These are phyloP conservation scores for Bettongia penicillata DNA, from an alignment of 2,113 vertebrate species.

Conservation along the genomic window DNA sequence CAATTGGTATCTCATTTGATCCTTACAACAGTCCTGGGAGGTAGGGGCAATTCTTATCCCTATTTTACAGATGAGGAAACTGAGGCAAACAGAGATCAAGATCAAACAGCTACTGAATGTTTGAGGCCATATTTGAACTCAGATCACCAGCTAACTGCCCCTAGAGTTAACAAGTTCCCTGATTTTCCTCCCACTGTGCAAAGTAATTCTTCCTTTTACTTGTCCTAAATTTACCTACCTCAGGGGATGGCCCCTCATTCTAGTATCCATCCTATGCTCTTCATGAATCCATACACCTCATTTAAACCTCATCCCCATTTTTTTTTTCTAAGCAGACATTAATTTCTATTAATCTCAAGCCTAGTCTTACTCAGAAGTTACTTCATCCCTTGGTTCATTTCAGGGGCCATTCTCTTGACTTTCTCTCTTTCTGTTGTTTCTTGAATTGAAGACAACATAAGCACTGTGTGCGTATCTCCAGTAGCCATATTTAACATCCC, in stretches of 20 bases:
- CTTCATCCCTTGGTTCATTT: not conserved
- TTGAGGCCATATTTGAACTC: not conserved
- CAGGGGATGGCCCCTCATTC: not conserved
- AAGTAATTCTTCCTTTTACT: not conserved
- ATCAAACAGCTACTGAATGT: not conserved
- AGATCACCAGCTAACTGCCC: too few species aligned
- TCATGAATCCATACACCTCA: not conserved
- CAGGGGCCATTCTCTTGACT: not conserved
- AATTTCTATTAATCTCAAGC: not conserved
- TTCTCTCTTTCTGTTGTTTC: not conserved
- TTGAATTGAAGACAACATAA: not conserved
- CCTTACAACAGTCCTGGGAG: too few species aligned
- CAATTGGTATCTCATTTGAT: not conserved
- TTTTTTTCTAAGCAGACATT: not conserved
- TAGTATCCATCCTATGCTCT: not conserved
- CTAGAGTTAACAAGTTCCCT: not conserved
- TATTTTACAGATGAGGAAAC: not conserved
- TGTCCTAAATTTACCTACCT: slow-evolving; percentile 3
- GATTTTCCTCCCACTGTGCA: not conserved
- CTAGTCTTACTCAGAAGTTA: not conserved
- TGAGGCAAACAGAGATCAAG: not conserved
- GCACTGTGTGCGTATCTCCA: not conserved
- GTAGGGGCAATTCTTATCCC: not conserved
- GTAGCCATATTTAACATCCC: not conserved
- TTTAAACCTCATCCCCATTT: not conserved